These are phyloP conservation scores for Notothenia rossii DNA, from an alignment of 2,113 vertebrate species.

Conservation along the genomic window DNA sequence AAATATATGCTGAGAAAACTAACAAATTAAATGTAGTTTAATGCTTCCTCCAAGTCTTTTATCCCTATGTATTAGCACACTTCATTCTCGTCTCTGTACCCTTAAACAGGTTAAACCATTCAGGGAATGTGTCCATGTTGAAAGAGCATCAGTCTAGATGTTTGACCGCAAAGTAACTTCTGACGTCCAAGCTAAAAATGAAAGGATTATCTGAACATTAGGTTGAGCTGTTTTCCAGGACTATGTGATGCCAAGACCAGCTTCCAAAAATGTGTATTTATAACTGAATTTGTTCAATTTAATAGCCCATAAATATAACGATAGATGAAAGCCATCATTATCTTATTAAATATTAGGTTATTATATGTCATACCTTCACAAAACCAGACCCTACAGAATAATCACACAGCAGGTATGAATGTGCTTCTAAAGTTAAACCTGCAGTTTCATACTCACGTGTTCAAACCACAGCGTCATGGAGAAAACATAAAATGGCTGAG, in stretches of 20 bases:
- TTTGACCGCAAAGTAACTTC: constrained; percentile 35
- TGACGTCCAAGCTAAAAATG: constrained; percentile 45
- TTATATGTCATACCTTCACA: constrained; percentile 9
- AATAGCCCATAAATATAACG: constrained; percentile 28
- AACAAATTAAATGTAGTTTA: background rate
- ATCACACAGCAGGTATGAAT: constrained; percentile 14
- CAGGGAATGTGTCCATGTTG: constrained; percentile 28
- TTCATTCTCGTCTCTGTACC: constrained; percentile 3
- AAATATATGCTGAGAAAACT: background rate
- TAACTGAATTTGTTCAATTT: constrained; percentile 35
- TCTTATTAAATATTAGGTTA: constrained; percentile 42
- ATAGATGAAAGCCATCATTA: constrained; percentile 27
- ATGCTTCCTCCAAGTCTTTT: background rate
- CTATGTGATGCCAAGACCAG: background rate
- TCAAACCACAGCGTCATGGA: constrained; percentile 24
- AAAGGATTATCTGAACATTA: constrained; percentile 38
- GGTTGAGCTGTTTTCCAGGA: constrained; percentile 49
- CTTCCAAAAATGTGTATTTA: constrained; percentile 35
- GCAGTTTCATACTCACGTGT: constrained; percentile 2
- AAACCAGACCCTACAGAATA: background rate
- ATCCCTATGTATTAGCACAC: background rate
- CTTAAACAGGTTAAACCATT: background rate
- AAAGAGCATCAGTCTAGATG: constrained; percentile 35
- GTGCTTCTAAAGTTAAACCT: constrained; percentile 30
- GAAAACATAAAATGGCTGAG: constrained; percentile 11